Percentiles rank a stretch among this genome's conserved stretches.
Evolutionary conservation across 2,888 invertebrate species (phyloP).

Genomic region (Chelonus formosanus): DNA sequence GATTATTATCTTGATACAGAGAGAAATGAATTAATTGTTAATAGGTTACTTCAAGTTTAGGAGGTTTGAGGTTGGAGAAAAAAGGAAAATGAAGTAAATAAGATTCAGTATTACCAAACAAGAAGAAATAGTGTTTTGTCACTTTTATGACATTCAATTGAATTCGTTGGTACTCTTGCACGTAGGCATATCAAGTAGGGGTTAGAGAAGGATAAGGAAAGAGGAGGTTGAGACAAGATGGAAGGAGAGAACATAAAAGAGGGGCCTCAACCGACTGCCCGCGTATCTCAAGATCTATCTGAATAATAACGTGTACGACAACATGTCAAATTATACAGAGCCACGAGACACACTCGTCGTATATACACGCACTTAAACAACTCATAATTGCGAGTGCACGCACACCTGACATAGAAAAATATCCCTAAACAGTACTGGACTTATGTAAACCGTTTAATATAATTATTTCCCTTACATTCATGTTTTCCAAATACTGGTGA

Average conservation of each 20-base stretch:
- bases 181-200: slow-evolving; percentile 25
- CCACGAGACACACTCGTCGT: slow-evolving; percentile 47
- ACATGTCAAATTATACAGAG: slow-evolving; percentile 65
- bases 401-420: slow-evolving; percentile 28
- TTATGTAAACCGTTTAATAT: not conserved
- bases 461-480: too few species aligned
- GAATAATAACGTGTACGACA: slow-evolving; percentile 66
- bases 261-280: slow-evolving; percentile 44
- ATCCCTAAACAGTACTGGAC: slow-evolving; percentile 14
- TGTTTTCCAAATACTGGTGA: too few species aligned
- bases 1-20: too few species aligned
- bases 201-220: slow-evolving; percentile 22
- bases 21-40: not conserved
- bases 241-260: slow-evolving; percentile 38
- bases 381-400: slow-evolving; percentile 35
- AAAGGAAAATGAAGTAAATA: slow-evolving; percentile 10
- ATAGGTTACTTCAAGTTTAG: not conserved
- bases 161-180: slow-evolving; percentile 29
- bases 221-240: slow-evolving; percentile 28
- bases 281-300: slow-evolving; percentile 63
- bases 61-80: slow-evolving; percentile 19
- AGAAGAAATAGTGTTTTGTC: slow-evolving; percentile 24
- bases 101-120: slow-evolving; percentile 17
- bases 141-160: slow-evolving; percentile 46
- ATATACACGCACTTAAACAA: slow-evolving; percentile 46